Base-by-base conservation (phyloP, 2,797 vertebrate genomes). In the Aldrovandia affinis region DNA sequence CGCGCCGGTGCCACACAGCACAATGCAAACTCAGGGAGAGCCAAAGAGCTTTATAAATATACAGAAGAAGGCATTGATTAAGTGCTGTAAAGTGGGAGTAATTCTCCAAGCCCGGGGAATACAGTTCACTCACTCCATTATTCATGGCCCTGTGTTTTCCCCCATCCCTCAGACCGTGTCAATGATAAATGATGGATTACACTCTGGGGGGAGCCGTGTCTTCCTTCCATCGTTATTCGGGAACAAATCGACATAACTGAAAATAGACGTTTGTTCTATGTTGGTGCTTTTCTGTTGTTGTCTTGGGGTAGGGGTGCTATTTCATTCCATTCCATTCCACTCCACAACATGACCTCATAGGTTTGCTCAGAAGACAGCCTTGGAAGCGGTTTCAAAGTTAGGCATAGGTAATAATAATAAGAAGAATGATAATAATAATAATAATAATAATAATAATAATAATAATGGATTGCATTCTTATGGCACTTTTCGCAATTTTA, bases 31-130 rank as follows among this genome's bases (percentile, higher is more conserved):
- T 22, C 22, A 77, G 68, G 47, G 65, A 54, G 78, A 84, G 82
- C 59, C 63, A 73, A 73, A 52, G 86, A 85, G 88, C 85, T 89
- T 89, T 91, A 89, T 83, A 91, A 92, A 92, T 91, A 89, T 89
- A 92, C 85, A 86, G 86, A 83, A 84, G 89, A 88, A 91, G 90
- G 85, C 92, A 95, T 95, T 95, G 94, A 96, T 95, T 95, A 94
- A 95, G 94, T 93, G 93, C 92, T 92, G 91, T 89, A 94, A 94
- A 93, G 92, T 94, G 93, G 92, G 92, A 93, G 92, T 93, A 93
- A 93, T 94, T 95, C 92, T 89, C 88, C n/a, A 70, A 90, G 91
- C 90, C 61, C 84, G 88, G 93, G 92, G 92, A 94, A 91, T 91
- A 93, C 86, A 90, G 86, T 89, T 85, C 85, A 81, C 84, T 86